These are phyloP conservation scores for Xiphorhynchus erythropygius DNA, from an alignment of 2,797 vertebrate genomes.

Conservation along the genomic window DNA sequence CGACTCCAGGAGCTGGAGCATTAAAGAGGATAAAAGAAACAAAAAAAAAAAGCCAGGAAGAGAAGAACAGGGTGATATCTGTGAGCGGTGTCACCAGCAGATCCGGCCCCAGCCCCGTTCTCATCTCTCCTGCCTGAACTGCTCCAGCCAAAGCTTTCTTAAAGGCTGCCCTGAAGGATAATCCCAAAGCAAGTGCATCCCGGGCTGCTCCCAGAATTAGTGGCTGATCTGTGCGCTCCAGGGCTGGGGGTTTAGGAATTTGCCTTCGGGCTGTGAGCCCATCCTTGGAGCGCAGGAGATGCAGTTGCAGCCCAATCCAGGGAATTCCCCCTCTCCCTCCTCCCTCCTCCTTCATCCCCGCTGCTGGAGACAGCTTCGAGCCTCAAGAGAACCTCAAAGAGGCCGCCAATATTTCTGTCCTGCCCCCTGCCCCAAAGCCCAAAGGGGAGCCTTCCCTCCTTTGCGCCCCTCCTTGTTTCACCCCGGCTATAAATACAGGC, in stretches of 20 bases:
- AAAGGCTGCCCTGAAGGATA: not conserved
- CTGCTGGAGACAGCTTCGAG: not conserved
- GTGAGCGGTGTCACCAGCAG: not conserved
- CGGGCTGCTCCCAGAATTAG: not conserved
- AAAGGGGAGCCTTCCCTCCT: not conserved
- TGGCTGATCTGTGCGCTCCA: not conserved
- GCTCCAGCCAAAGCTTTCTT: not conserved
- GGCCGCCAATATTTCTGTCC: not conserved
- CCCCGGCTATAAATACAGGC: not conserved
- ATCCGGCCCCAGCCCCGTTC: accelerated
- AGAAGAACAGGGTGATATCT: not conserved
- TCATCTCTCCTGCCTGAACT: not conserved
- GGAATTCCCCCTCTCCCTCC: not conserved
- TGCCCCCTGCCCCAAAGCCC: not conserved
- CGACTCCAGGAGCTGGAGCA: not conserved
- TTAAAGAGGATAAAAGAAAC: not conserved
- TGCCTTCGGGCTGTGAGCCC: not conserved
- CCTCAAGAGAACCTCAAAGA: not conserved
- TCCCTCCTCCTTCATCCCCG: not conserved
- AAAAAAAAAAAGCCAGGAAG: not conserved
- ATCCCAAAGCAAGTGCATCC: not conserved
- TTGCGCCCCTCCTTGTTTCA: not conserved
- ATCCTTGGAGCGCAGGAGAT: accelerated
- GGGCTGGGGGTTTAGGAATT: not conserved
- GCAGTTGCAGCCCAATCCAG: not conserved